These are phyloP conservation scores for Platyscapa corneri DNA, from an alignment of 1,140 invertebrate genomes.

Conservation along the genomic window DNA sequence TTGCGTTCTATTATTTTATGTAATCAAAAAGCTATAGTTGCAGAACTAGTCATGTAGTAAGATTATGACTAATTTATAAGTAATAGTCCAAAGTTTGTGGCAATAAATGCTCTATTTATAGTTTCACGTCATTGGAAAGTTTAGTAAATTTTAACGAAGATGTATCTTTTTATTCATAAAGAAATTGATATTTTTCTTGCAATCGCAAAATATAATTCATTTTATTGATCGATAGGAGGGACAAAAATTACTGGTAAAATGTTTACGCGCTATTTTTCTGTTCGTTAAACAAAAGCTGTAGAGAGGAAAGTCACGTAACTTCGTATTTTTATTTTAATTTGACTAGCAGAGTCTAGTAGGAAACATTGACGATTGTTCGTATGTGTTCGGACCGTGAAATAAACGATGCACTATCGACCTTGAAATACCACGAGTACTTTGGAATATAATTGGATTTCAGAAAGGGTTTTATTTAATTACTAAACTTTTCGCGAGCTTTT, in stretches of 20 bases:
- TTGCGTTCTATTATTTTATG: neutral
- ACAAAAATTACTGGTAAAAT: neutral
- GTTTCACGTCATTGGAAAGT: neutral
- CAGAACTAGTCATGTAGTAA: neutral
- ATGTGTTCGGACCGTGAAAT: neutral
- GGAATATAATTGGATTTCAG: neutral
- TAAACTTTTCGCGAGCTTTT: neutral
- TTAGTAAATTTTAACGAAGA: neutral
- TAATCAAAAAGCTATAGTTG: neutral
- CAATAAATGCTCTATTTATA: neutral
- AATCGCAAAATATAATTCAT: neutral
- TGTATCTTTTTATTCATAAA: neutral
- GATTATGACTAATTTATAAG: neutral
- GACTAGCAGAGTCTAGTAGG: neutral
- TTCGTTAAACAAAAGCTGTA: neutral
- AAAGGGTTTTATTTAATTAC: neutral
- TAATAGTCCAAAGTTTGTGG: neutral
- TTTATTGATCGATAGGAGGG: neutral
- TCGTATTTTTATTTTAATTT: conserved; percentile 14
- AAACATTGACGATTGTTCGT: neutral
- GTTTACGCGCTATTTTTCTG: neutral
- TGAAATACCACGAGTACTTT: neutral
- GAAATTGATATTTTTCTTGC: neutral
- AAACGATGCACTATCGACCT: neutral
- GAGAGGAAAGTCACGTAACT: neutral